A percentile compares a stretch with the other conserved stretches of the same genome.
Conservation (phyloP, 2,113 vertebrate species). For the Neotragus pygmaeus region DNA sequence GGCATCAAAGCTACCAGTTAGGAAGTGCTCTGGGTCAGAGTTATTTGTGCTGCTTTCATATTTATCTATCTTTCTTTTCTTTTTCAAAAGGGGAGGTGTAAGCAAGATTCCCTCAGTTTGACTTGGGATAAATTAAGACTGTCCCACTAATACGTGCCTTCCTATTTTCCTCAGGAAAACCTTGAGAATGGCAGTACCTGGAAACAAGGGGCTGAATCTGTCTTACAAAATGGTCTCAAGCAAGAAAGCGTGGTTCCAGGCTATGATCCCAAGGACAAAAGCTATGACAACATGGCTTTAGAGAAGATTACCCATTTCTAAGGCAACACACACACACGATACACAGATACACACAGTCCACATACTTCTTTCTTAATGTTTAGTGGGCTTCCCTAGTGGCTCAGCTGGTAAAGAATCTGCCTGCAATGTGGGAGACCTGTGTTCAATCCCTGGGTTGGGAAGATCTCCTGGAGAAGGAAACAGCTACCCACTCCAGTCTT, state of each 20-base stretch:
- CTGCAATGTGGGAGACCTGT: not conserved
- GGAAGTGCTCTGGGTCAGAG: not conserved
- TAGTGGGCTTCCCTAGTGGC: not conserved
- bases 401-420: not conserved
- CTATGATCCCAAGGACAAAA: conserved; percentile 75
- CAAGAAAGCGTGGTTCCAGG: conserved; percentile 54
- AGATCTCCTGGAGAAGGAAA: not conserved
- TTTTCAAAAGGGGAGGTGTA: not conserved
- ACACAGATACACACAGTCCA: not conserved
- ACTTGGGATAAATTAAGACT: not conserved
- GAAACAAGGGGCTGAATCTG: conserved; percentile 53
- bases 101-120: not conserved
- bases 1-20: not conserved
- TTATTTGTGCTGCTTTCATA: not conserved
- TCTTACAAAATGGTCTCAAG: conserved; percentile 47
- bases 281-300: conserved; percentile 70
- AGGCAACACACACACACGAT: not conserved
- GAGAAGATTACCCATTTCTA: conserved; percentile 78
- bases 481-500: not conserved
- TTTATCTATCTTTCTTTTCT: not conserved
- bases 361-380: not conserved
- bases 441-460: not conserved
- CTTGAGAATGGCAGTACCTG: conserved; percentile 51
- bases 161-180: conserved; percentile 67
- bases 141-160: not conserved